A percentile compares a stretch with the other conserved stretches of the same genome.
Conservation (phyloP, 2,797 vertebrate genomes). For the Tokudaia muenninki region DNA sequence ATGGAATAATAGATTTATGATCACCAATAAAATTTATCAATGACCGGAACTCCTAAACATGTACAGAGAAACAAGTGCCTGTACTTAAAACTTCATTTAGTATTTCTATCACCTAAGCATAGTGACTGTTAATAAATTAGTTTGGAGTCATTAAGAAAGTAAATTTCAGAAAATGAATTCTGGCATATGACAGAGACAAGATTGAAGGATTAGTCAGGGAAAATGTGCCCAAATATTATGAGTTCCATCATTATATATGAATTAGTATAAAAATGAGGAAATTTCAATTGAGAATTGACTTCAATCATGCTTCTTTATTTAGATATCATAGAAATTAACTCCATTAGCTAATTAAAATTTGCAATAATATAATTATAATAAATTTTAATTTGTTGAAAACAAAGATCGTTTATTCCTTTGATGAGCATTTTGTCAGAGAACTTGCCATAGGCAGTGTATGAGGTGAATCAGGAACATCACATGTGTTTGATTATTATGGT, state of each 20-base stretch:
- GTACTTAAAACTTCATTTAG: constrained; percentile 57
- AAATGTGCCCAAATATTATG: constrained; percentile 80
- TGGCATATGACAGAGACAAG: constrained; percentile 69
- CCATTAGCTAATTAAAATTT: constrained; percentile 68
- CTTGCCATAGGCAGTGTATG: background rate
- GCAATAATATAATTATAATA: constrained; percentile 5
- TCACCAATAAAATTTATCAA: constrained; percentile 59
- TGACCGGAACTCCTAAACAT: constrained; percentile 56
- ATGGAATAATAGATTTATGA: constrained; percentile 47
- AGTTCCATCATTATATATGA: constrained; percentile 65
- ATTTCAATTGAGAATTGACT: constrained; percentile 53
- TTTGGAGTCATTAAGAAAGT: constrained; percentile 69
- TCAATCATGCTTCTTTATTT: constrained; percentile 65
- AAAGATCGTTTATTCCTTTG: constrained; percentile 36
- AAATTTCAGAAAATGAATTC: constrained; percentile 67
- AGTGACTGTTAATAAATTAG: constrained; percentile 72
- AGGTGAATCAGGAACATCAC: background rate
- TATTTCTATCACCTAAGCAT: constrained; percentile 64
- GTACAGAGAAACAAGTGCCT: constrained; percentile 51
- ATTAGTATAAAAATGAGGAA: constrained; percentile 70
- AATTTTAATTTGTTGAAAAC: background rate
- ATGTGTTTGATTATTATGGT: background rate
- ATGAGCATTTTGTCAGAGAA: background rate
- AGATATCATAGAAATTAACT: constrained; percentile 31
- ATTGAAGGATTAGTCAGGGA: constrained; percentile 68